Base-by-base conservation (phyloP, 2,113 vertebrate genomes). In the Pituophis catenifer region DNA sequence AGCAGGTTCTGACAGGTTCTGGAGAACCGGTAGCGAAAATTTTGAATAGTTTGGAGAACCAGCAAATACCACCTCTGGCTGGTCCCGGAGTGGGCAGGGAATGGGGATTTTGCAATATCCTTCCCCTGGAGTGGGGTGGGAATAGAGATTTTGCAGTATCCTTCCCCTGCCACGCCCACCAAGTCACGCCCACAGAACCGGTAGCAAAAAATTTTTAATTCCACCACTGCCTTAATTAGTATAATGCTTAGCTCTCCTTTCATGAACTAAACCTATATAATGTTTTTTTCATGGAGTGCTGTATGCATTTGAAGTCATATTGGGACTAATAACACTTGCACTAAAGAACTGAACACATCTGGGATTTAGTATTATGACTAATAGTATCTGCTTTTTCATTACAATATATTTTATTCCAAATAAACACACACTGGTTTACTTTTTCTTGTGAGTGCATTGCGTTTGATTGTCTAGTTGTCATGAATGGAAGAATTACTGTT, bases 401-500 rank as follows among this genome's bases (percentile, higher is more conserved):
- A 26, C 13, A n/a, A 65, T 29, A 3, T 65, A 65, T 65, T 11
- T 65, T n/a, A 65, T 59, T 59, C 58, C 86, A 87, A 13, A 7
- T 24, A 54, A 24, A 52, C 10, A 26, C 24, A 26, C 24, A 87
- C 21, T 44, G 23, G 38, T 19, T 75, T n/a, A 21, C 17, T 54
- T 15, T 53, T 90, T 38, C 17, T n/a, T 70, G 65, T 70, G 26
- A n/a, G 29, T 33, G 24, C 3, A 21, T 70, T 52, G 38, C 9
- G 70, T 52, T 38, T 11, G 48, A 57, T 85, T 86, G 53, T 17
- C 8, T 24, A 48, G 33, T 57, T 91, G 44, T 58, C 13, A 38
- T 24, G 90, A 55, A 91, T 94, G 55, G 62, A 75, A 92, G 88
- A 89, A 93, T 50, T 93, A 95, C 23, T 86, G 90, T 92, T 44